A percentile compares a stretch with the other conserved stretches of the same genome.
Conservation (phyloP, 2,113 vertebrate genomes). For the Machaerirhynchus nigripectus region DNA sequence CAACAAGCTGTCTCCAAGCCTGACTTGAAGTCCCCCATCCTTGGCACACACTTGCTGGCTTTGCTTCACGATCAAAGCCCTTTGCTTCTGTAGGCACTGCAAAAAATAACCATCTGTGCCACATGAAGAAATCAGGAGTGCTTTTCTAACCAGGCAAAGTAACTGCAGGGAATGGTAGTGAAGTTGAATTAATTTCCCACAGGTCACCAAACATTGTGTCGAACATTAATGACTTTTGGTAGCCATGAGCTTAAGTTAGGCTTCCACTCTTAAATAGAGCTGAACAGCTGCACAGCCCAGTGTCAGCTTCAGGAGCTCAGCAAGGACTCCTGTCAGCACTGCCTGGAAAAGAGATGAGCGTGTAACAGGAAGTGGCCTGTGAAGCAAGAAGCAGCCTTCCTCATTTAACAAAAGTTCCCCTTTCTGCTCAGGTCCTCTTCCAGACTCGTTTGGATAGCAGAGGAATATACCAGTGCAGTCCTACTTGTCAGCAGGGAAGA, state of each 20-base stretch:
- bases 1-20: background rate
- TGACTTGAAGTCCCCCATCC: background rate
- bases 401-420: slow-evolving; percentile 40
- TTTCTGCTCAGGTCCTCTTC: slow-evolving; percentile 19
- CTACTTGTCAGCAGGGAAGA: slow-evolving; percentile 4
- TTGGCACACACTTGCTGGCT: background rate
- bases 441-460: background rate
- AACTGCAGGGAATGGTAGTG: background rate
- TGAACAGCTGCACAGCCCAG: background rate
- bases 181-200: background rate
- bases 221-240: background rate
- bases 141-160: background rate
- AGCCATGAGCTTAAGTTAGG: background rate
- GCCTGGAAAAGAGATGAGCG: background rate
- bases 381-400: slow-evolving; percentile 36
- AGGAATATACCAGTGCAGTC: background rate
- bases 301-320: background rate
- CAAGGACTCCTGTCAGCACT: background rate
- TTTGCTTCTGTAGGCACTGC: background rate
- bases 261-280: background rate
- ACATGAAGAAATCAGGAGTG: background rate
- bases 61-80: background rate
- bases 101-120: background rate
- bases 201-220: background rate
- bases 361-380: slow-evolving; percentile 40